Base-by-base conservation (phyloP, 2,113 vertebrate species). In the Tamias sibiricus region DNA sequence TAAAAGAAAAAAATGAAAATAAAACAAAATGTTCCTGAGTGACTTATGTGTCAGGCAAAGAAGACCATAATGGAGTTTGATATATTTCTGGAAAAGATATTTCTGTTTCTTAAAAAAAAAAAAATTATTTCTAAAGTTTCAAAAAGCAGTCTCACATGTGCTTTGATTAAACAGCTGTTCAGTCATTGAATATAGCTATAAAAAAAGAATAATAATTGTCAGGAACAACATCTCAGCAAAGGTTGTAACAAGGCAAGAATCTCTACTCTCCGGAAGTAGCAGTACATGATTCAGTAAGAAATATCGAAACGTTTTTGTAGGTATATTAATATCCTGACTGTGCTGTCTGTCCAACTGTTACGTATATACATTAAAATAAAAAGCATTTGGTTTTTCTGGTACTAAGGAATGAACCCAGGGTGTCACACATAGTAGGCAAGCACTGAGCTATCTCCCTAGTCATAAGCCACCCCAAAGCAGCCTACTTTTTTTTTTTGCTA, bases 91-190 rank as follows among this genome's bases (percentile, higher is more conserved):
- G n/a, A n/a, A n/a, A n/a, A n/a, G n/a, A n/a, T n/a, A n/a, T n/a
- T n/a, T n/a, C n/a, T n/a, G n/a, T n/a, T n/a, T n/a, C n/a, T 40
- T 96, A 64, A 75, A 96, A 94, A 82, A 74, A 69, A 75, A 96
- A 94, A 82, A 74, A 69, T 24, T 77, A 9, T 37, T 84, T 59
- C 47, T 69, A 66, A 96, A 52, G 40, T 79, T 42, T 83, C 7
- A 84, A 74, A 69, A 93, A 93, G 47, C 54, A 94, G 54, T 82
- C 66, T 13, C 59, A 91, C 4, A 81, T 52, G 40, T n/a, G 24
- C 4, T 75, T 87, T 59, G 95, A 57, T 74, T 24, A 79, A 93
- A 91, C 2, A 94, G 40, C 3, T 79, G 1, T 59, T 81, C 72
- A 81, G 4, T 91, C 66, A 64, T 16, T 62, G 28, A 82, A 77